Conservation (phyloP, 1,140 invertebrate genomes). For the Euwallacea similis region DNA sequence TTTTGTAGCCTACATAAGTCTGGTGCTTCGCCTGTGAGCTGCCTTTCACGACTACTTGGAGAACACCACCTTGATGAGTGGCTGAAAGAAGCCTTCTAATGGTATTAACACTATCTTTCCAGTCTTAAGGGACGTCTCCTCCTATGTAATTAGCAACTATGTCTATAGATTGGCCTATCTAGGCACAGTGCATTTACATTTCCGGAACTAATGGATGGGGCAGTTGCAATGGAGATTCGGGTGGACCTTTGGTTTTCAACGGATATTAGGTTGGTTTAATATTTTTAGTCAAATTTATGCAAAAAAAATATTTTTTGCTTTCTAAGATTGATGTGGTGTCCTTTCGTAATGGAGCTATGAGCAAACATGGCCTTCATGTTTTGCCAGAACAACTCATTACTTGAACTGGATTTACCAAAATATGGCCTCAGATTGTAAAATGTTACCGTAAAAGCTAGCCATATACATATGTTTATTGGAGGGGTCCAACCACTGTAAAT, state of each 20-base stretch:
- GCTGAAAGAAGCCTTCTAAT: conserved; percentile 57
- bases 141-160: conserved; percentile 46
- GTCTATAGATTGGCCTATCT: conserved; percentile 49
- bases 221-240: conserved; percentile 55
- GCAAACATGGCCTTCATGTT: conserved; percentile 57
- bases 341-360: conserved; percentile 61
- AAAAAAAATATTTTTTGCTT: too few species aligned
- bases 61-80: conserved; percentile 53
- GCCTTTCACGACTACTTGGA: conserved; percentile 20
- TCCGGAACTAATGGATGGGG: conserved; percentile 53
- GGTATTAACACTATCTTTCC: conserved; percentile 45
- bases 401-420: conserved; percentile 25
- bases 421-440: background rate
- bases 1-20: too few species aligned
- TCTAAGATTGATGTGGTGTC: conserved; percentile 57
- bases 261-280: too few species aligned
- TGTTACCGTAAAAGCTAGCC: background rate
- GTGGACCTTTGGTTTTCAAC: conserved; percentile 54
- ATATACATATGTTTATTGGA: background rate
- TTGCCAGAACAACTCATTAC: conserved; percentile 25
- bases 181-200: conserved; percentile 56
- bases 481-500: too few species aligned
- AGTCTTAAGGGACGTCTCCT: conserved; percentile 46
- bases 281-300: too few species aligned
- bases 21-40: too few species aligned